Base-by-base conservation (phyloP, 2,888 invertebrate genomes). In the Drosophila cognata region DNA sequence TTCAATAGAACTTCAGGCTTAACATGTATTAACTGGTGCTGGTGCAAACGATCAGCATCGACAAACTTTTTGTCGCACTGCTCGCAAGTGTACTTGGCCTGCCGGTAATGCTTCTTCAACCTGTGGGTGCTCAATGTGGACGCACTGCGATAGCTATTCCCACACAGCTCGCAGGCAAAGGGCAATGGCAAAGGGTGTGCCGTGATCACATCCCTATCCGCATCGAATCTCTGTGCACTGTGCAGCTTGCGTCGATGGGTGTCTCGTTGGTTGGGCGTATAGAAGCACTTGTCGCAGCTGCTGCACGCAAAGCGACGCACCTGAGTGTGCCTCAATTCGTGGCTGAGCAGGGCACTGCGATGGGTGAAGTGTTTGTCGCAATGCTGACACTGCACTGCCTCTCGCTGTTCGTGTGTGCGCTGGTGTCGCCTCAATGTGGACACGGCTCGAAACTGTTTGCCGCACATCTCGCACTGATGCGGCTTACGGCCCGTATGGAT, bases 91-190 rank as follows among this genome's bases (percentile, higher is more conserved):
- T 69, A 71, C 62, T 82, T 82, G 10, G 87, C 87, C 8, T 62
- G 66, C 41, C 75, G 73, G 35, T 81, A 84, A 28, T 89, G 88
- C 50, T 87, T 87, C 52, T 82, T 88, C 1, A 80, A 70, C 60
- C 76, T 82, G 58, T 89, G 88, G 0, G 87, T 87, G 65, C 88
- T 88, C 13, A 89, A 41, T 78, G 87, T 87, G 6, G 87, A 89
- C 0, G 82, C 85, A 38, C 74, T 84, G 0, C 85, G 87, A 70
- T 88, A 88, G 7, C 84, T 61, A 36, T 87, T 88, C 18, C 60
- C 16, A 51, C 88, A 89, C 18, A 89, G 58, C 31, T 82, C 84
- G 33, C 89, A 88, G 36, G 72, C 67, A 71, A 79, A 88, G 1
- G 86, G 81, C 18, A 89, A 88, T 1, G 86, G 81, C 16, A 89